Evolutionary conservation across 1,140 invertebrate species (phyloP), one percentile per base, ranked within the genome.

Genomic region (Lepidurus couesii): DNA sequence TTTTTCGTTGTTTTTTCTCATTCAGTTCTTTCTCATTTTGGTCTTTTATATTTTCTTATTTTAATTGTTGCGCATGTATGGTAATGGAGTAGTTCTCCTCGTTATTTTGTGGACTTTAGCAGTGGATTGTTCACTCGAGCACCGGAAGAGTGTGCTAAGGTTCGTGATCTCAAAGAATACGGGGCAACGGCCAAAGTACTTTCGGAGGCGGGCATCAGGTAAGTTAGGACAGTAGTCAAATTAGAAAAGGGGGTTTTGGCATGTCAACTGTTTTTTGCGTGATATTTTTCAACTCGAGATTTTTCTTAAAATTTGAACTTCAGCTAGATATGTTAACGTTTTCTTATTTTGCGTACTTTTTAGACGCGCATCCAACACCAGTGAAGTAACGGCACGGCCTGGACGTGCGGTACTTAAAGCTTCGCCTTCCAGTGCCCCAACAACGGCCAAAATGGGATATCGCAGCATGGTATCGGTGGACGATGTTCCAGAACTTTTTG

Each of bases 401-500:
- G 53, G 53, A 1, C 53, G 53, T n/a, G 53, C 53, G 16, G n/a
- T 65, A 65, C 53, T 21, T 13, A 65, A 53, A 16, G 34, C 45
- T 26, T 26, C 43, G 75, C 42, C 73, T 24, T 13, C 77, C 13
- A 11, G 85, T 86, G 75, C 88, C 88, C 44, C 77, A 1, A 78
- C 78, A 65, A 92, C 92, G 10, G 26, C 77, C n/a, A 91, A 92
- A 83, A 86, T 95, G 77, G 93, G 95, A 84, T 95, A 95, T 82
- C 90, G 93, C 81, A 95, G 93, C 83, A 94, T 96, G 90, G 94
- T 97, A 76, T 95, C 93, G 42, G 91, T 96, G 78, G 95, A 97
- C 81, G 95, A 97, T 83, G 96, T 94, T 90, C 94, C 95, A 8
- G 94, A 96, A 85, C 89, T 97, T 45, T 97, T 98, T 87, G 93